These are phyloP conservation scores for Drosophila nikananu DNA, from an alignment of 1,140 invertebrate species.

Conservation along the genomic window DNA sequence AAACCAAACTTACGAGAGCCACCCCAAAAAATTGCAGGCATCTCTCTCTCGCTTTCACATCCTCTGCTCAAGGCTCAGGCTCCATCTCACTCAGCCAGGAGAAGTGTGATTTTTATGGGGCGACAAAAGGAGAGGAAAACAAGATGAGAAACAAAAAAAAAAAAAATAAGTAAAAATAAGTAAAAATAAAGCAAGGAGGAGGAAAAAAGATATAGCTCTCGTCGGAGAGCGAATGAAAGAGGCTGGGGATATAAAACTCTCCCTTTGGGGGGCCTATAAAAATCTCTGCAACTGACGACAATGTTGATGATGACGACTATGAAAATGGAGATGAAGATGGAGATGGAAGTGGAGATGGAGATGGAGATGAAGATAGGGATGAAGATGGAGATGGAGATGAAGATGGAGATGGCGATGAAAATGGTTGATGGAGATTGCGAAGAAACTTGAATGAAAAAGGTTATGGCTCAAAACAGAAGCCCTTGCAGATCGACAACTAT, in stretches of 20 bases:
- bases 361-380: conserved; percentile 36
- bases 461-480: neutral
- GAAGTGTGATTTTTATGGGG: conserved; percentile 56
- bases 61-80: neutral
- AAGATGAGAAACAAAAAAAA: neutral
- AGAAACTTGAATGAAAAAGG: neutral
- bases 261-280: conserved; percentile 54
- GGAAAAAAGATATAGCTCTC: conserved; percentile 5
- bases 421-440: conserved; percentile 4
- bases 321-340: conserved; percentile 54
- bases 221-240: conserved; percentile 1
- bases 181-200: neutral
- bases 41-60: conserved; percentile 25
- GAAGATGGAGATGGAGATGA: conserved; percentile 26
- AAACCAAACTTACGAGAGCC: conserved; percentile 40
- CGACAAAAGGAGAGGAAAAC: conserved; percentile 45
- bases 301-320: conserved; percentile 51
- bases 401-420: conserved; percentile 27
- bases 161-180: too few species aligned
- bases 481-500: neutral
- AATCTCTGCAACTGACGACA: conserved; percentile 58
- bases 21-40: conserved; percentile 31
- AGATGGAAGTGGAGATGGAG: conserved; percentile 36
- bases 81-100: conserved; percentile 32
- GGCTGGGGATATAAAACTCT: conserved; percentile 20